Conservation (phyloP, 2,797 vertebrate species). For the Anabas testudineus region DNA sequence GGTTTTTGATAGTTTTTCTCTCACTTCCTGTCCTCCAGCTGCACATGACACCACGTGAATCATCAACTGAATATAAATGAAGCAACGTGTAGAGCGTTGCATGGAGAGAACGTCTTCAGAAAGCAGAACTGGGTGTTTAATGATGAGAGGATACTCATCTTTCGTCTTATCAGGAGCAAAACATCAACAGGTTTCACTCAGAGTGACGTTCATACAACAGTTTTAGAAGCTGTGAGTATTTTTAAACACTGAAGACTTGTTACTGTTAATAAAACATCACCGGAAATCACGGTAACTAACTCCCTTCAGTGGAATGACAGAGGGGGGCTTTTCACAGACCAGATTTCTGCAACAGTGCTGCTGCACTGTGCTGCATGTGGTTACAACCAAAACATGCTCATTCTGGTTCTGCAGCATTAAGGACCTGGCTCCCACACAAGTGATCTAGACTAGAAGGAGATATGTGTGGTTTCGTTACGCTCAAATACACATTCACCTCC, state of each 20-base stretch:
- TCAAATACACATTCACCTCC: neutral
- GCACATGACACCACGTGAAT: too few relatives aligned
- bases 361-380: neutral
- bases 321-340: neutral
- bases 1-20: too few relatives aligned
- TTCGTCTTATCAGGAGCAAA: too few relatives aligned
- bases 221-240: too few relatives aligned
- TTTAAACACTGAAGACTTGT: too few relatives aligned
- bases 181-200: neutral
- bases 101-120: neutral
- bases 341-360: neutral
- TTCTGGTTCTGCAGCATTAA: neutral
- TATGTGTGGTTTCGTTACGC: too few relatives aligned
- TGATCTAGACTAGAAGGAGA: neutral
- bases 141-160: neutral
- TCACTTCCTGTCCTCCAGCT: too few relatives aligned
- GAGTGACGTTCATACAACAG: neutral
- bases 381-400: neutral
- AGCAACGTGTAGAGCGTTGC: neutral
- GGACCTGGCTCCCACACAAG: neutral
- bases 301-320: neutral
- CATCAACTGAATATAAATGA: neutral
- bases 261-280: too few relatives aligned
- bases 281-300: neutral
- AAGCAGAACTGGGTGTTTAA: neutral